phyloP scores from a whole-genome alignment of 1,140 invertebrate genomes.

The Coelopa frigida region DNA sequence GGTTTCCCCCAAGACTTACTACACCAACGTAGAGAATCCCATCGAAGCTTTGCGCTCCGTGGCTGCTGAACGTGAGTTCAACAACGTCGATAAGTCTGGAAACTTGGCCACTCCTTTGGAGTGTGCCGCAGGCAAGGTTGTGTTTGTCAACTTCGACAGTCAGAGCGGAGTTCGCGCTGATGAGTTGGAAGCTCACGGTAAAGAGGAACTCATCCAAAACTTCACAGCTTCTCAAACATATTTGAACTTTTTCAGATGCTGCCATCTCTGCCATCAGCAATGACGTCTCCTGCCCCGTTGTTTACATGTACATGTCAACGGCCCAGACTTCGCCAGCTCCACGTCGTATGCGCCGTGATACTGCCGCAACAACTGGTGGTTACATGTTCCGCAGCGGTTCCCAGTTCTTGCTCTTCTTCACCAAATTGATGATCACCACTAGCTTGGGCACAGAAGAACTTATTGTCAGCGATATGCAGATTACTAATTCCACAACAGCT shows the following conservation, averaged over 20 bases:
- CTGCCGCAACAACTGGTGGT: conserved; percentile 16
- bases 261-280: conserved; percentile 30
- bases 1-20: conserved; percentile 35
- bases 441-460: conserved; percentile 8
- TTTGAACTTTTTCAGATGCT: conserved; percentile 37
- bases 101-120: conserved; percentile 24
- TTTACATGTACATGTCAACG: conserved; percentile 34
- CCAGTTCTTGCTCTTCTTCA: conserved; percentile 28
- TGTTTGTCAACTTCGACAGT: conserved; percentile 45
- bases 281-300: conserved; percentile 31
- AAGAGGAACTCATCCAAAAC: conserved; percentile 5
- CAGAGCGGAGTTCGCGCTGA: conserved; percentile 39
- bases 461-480: conserved; percentile 9
- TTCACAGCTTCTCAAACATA: conserved; percentile 13
- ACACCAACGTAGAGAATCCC: conserved; percentile 36
- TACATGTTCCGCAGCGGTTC: conserved; percentile 16
- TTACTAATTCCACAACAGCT: conserved; percentile 15
- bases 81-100: conserved; percentile 26
- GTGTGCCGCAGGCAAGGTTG: conserved; percentile 24
- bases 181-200: conserved; percentile 46
- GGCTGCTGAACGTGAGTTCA: conserved; percentile 23
- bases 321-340: conserved; percentile 22
- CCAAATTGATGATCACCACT: background rate
- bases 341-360: conserved; percentile 22
- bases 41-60: conserved; percentile 28